phyloP scores from a whole-genome alignment of 2,888 invertebrate genomes.

The Brachypalpus laphriformis region DNA sequence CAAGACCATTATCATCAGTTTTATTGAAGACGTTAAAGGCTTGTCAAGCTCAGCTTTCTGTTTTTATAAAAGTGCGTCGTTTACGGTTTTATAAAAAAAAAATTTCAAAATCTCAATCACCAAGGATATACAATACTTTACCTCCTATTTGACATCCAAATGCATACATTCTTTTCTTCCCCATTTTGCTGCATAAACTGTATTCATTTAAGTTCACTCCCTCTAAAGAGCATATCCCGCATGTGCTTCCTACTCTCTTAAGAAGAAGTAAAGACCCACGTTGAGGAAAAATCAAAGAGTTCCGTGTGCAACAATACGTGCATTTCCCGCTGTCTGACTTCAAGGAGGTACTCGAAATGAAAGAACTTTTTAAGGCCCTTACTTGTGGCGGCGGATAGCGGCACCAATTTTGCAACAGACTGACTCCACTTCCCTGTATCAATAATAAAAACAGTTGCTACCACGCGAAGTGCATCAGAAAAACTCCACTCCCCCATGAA shows the following conservation, averaged over 20 bases:
- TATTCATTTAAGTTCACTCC: too few relatives aligned
- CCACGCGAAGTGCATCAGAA: slow-evolving; percentile 45
- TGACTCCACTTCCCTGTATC: slow-evolving; percentile 20
- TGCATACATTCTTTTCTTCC: too few relatives aligned
- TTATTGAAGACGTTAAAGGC: too few relatives aligned
- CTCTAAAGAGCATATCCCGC: too few relatives aligned
- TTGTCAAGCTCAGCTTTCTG: too few relatives aligned
- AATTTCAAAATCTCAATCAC: too few relatives aligned
- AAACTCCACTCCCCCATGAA: slow-evolving; percentile 5
- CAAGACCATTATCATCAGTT: too few relatives aligned
- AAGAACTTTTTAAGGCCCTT: slow-evolving; percentile 40
- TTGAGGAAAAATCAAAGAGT: slow-evolving; percentile 35
- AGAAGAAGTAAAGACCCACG: background rate
- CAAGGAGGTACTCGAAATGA: slow-evolving; percentile 58
- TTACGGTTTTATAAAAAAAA: too few relatives aligned
- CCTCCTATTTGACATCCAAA: too few relatives aligned
- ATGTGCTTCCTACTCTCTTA: background rate
- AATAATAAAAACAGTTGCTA: slow-evolving; percentile 51
- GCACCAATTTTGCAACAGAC: slow-evolving; percentile 37
- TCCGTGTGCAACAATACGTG: slow-evolving; percentile 60
- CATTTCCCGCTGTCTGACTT: slow-evolving; percentile 67
- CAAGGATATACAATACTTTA: too few relatives aligned
- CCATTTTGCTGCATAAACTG: background rate
- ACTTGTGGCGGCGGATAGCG: slow-evolving; percentile 18
- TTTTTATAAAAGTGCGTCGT: too few relatives aligned